Percentiles rank a stretch among this genome's conserved stretches.
Conservation (phyloP, 2,113 vertebrate species). For the Lates calcarifer region DNA sequence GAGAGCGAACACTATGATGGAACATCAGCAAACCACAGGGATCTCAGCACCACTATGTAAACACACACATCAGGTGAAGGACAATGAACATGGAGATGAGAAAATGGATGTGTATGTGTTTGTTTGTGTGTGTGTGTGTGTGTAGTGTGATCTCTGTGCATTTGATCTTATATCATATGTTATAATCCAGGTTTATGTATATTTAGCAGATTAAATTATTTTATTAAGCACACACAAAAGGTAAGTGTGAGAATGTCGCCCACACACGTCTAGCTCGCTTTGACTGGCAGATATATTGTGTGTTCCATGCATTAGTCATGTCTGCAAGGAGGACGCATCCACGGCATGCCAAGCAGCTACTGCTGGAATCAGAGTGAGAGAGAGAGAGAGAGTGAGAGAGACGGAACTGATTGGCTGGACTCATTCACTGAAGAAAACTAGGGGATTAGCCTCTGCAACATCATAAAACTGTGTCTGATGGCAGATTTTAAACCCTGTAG, state of each 20-base stretch:
- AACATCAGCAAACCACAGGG: conserved; percentile 68
- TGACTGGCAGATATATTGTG: conserved; percentile 66
- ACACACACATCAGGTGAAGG: conserved; percentile 64
- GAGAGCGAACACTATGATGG: conserved; percentile 63
- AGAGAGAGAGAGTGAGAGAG: not conserved
- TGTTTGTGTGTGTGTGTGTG: not conserved
- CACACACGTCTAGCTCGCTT: conserved; percentile 57
- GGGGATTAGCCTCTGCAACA: conserved; percentile 48
- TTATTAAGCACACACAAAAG: conserved; percentile 61
- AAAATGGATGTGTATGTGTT: not conserved
- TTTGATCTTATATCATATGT: conserved; percentile 41
- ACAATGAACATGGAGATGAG: conserved; percentile 42
- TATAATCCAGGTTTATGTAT: conserved; percentile 58
- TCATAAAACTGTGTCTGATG: conserved; percentile 46
- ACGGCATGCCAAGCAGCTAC: conserved; percentile 54
- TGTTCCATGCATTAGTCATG: conserved; percentile 60
- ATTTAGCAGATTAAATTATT: conserved; percentile 63
- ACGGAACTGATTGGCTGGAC: conserved; percentile 27
- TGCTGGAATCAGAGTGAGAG: conserved; percentile 19
- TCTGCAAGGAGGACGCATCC: conserved; percentile 55
- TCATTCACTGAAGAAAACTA: conserved; percentile 45
- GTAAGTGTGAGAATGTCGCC: conserved; percentile 59
- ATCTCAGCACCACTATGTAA: conserved; percentile 62
- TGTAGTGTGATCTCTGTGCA: conserved; percentile 10
- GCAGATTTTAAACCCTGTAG: conserved; percentile 49